A percentile compares a stretch with the other conserved stretches of the same genome.
Evolutionary conservation across 2,797 vertebrate species (phyloP).

Genomic region (Lepidocolaptes lacrymiger): DNA sequence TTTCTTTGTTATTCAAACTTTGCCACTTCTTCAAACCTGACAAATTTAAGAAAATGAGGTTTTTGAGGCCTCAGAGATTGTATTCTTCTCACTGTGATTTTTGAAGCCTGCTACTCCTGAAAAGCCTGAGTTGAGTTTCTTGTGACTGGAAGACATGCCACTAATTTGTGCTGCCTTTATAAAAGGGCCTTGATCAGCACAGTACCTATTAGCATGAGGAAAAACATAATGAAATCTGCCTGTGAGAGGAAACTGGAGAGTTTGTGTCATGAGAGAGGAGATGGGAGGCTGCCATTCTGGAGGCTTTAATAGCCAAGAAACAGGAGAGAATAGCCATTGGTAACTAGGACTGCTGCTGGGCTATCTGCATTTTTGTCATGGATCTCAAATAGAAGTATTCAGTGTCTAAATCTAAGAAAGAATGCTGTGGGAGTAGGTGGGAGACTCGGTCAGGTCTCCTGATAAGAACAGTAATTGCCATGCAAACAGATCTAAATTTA

Average conservation of each 20-base stretch:
- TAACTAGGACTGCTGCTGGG: not conserved
- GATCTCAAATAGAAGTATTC: not conserved
- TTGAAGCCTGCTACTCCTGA: slow-evolving; percentile 7
- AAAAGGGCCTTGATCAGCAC: not conserved
- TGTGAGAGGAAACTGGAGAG: not conserved
- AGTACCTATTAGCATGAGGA: not conserved
- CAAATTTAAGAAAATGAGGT: not conserved
- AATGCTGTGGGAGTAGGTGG: not conserved
- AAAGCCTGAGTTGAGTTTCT: not conserved
- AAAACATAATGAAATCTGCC: not conserved
- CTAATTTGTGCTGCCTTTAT: not conserved
- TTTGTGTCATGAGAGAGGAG: not conserved
- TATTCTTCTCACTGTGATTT: not conserved
- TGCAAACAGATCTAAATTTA: not conserved
- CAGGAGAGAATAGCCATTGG: not conserved
- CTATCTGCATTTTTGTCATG: not conserved
- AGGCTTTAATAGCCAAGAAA: not conserved
- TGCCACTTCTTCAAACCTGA: not conserved
- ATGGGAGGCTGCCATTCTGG: not conserved
- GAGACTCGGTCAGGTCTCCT: not conserved
- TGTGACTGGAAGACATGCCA: not conserved
- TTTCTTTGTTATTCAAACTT: slow-evolving; percentile 3
- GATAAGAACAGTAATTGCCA: not conserved
- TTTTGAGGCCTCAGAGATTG: not conserved
- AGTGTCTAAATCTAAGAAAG: not conserved